Evolutionary conservation across 2,888 invertebrate species (phyloP).

Genomic region (Cheilosia vernalis): DNA sequence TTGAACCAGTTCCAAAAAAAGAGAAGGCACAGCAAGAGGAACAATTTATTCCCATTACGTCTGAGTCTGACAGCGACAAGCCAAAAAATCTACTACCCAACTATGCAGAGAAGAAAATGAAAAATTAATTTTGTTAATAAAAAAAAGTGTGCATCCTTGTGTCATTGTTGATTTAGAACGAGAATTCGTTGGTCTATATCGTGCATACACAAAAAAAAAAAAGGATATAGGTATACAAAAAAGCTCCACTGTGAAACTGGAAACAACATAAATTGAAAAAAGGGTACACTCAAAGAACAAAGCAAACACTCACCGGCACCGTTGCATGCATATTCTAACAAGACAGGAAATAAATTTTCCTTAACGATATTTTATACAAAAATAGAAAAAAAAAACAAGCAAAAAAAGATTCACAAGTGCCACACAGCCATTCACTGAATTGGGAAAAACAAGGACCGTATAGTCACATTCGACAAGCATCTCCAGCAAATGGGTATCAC

Average conservation of each 20-base stretch:
- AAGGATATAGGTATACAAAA: not conserved
- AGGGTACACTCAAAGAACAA: conserved; percentile 44
- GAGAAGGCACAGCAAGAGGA: not conserved
- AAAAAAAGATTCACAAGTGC: conserved; percentile 29
- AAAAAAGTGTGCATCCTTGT: conserved; percentile 45
- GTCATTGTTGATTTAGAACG: conserved; percentile 41
- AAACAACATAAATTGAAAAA: conserved; percentile 43
- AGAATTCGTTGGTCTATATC: not conserved
- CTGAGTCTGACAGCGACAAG: conserved; percentile 1
- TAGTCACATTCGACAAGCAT: conserved; percentile 59
- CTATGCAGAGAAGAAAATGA: not conserved
- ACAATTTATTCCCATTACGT: conserved; percentile 15
- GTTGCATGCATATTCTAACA: conserved; percentile 17
- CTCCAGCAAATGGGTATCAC: conserved; percentile 67
- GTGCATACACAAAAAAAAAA: conserved; percentile 29
- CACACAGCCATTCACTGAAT: conserved; percentile 28
- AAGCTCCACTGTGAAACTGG: conserved; percentile 6
- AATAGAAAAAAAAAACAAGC: not conserved
- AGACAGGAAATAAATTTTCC: conserved; percentile 56
- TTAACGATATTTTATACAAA: conserved; percentile 52
- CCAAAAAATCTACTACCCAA: conserved; percentile 26
- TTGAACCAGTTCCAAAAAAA: not conserved
- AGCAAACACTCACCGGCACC: conserved; percentile 31
- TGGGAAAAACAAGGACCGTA: conserved; percentile 39
- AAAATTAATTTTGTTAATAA: conserved; percentile 14